Percentiles rank a stretch among this genome's conserved stretches.
These are phyloP conservation scores for Fistularia commersonii DNA, from an alignment of 2,797 vertebrate species.

Conservation along the genomic window DNA sequence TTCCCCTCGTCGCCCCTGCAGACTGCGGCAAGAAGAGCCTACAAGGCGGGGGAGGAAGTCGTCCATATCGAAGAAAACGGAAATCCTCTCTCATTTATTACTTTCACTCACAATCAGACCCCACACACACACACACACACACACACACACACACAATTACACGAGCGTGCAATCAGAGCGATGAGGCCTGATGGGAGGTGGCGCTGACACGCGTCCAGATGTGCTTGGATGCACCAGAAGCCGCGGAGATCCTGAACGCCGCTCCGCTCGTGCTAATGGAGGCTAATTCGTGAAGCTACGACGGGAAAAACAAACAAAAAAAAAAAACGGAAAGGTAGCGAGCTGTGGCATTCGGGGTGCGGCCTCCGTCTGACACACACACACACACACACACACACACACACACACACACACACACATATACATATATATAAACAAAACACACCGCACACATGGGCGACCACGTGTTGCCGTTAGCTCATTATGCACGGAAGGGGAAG, in stretches of 20 bases:
- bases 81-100: slow-evolving; percentile 46
- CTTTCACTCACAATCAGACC: slow-evolving; percentile 27
- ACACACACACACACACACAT: slow-evolving; percentile 5
- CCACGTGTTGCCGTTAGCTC: slow-evolving; percentile 43
- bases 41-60: slow-evolving; percentile 45
- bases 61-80: slow-evolving; percentile 44
- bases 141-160: slow-evolving; percentile 14
- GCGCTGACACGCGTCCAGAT: slow-evolving; percentile 7
- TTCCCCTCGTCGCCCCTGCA: slow-evolving; percentile 17
- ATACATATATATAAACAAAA: slow-evolving; percentile 15
- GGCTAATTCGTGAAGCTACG: too few species aligned
- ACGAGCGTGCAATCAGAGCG: slow-evolving; percentile 21
- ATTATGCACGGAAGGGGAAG: slow-evolving; percentile 41
- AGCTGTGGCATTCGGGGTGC: too few species aligned
- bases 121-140: background rate
- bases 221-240: too few species aligned
- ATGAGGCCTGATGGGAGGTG: slow-evolving; percentile 28
- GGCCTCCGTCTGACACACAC: too few species aligned
- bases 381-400: slow-evolving; percentile 6
- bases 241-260: too few species aligned
- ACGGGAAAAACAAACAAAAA: too few species aligned
- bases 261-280: too few species aligned
- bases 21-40: slow-evolving; percentile 49
- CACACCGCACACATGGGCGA: slow-evolving; percentile 24
- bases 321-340: too few species aligned